Conservation (phyloP, 2,113 vertebrate species). For the Cyrtonyx montezumae region DNA sequence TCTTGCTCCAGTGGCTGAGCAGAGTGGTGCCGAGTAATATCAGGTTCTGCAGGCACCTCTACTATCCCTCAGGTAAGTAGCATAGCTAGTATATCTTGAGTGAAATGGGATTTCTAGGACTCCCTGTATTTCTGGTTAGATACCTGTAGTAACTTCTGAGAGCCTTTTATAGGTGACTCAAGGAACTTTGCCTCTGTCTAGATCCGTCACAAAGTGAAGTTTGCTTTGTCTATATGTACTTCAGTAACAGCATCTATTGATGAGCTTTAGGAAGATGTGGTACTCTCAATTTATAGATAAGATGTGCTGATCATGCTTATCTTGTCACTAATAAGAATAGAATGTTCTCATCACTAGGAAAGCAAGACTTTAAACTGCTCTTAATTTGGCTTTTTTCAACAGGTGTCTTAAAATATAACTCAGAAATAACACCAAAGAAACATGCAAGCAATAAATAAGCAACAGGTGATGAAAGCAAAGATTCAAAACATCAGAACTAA, state of each 20-base stretch:
- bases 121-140: background rate
- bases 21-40: constrained; percentile 77
- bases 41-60: constrained; percentile 67
- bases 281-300: background rate
- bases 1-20: constrained; percentile 74
- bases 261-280: background rate
- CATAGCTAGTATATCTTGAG: rapidly evolving
- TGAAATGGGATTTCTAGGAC: background rate
- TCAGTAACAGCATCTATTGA: background rate
- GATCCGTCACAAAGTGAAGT: background rate
- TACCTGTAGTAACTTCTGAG: background rate
- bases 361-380: background rate
- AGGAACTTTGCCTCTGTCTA: background rate
- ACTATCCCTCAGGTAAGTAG: constrained; percentile 70
- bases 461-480: constrained; percentile 33
- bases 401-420: constrained; percentile 58
- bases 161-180: background rate
- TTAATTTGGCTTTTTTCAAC: background rate
- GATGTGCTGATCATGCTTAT: background rate
- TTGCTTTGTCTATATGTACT: background rate
- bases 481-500: constrained; percentile 60
- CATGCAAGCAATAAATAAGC: constrained; percentile 75
- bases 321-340: background rate
- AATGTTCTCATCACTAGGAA: background rate
- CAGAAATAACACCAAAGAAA: constrained; percentile 80